Conservation (phyloP, 2,888 invertebrate species). For the Ormyrus pomaceus region DNA sequence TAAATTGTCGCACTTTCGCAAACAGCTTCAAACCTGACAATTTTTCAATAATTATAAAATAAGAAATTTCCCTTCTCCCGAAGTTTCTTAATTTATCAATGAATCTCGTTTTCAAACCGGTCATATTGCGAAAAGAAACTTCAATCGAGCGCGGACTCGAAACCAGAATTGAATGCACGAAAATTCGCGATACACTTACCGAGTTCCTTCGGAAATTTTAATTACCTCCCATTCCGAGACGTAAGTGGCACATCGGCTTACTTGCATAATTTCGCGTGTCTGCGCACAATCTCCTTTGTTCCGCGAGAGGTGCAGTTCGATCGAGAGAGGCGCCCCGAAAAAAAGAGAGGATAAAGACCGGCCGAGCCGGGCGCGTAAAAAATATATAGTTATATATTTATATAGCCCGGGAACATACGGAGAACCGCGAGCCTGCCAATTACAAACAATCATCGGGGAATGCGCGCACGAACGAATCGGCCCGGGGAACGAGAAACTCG, state of each 20-base stretch:
- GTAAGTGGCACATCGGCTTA: slow-evolving; percentile 19
- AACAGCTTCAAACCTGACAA: too few relatives aligned
- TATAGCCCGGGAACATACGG: slow-evolving; percentile 9
- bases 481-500: slow-evolving; percentile 48
- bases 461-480: slow-evolving; percentile 52
- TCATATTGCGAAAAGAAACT: too few relatives aligned
- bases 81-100: too few relatives aligned
- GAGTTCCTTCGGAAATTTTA: too few relatives aligned
- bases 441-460: slow-evolving; percentile 54
- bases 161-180: too few relatives aligned
- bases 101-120: too few relatives aligned
- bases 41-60: too few relatives aligned
- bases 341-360: background rate
- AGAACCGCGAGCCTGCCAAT: slow-evolving; percentile 45
- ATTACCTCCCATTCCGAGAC: background rate
- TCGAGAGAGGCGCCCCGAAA: slow-evolving; percentile 9
- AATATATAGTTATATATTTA: background rate
- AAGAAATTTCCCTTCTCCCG: too few relatives aligned
- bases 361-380: too few relatives aligned
- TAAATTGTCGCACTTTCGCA: too few relatives aligned
- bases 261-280: slow-evolving; percentile 17
- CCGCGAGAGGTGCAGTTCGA: background rate
- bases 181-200: too few relatives aligned
- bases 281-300: background rate
- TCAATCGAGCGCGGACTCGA: too few relatives aligned